Percentiles rank a stretch among this genome's conserved stretches.
Conservation (phyloP, 2,797 vertebrate species). For the Peromyscus melanophrys region DNA sequence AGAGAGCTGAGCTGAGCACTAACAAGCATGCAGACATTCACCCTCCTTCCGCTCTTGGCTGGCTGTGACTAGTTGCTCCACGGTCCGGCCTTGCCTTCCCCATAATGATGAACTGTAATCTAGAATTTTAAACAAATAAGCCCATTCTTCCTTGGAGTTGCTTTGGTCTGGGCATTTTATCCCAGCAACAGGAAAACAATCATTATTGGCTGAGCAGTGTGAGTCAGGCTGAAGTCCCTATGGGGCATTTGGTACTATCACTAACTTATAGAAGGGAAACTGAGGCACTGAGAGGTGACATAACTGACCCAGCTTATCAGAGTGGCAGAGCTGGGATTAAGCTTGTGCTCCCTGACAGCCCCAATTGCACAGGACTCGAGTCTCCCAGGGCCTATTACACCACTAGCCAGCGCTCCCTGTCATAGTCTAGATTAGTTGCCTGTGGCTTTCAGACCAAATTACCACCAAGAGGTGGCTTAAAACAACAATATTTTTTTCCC, state of each 20-base stretch:
- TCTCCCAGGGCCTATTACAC: not conserved
- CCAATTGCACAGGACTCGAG: not conserved
- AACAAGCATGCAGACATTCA: not conserved
- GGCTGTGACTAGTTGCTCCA: not conserved
- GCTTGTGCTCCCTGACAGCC: not conserved
- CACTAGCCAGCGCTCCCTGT: accelerated
- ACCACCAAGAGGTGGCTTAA: not conserved
- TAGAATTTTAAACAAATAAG: not conserved
- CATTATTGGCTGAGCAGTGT: accelerated
- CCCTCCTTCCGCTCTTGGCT: not conserved
- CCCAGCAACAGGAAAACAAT: not conserved
- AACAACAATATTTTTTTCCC: not conserved
- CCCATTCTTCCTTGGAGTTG: not conserved
- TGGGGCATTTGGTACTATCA: not conserved
- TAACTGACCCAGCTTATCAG: not conserved
- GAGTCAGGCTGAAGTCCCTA: not conserved
- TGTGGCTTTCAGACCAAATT: not conserved
- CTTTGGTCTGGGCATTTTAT: not conserved
- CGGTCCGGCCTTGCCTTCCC: not conserved
- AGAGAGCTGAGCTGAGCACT: not conserved
- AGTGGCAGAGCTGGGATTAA: not conserved
- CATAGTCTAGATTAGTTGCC: not conserved
- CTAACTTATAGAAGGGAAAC: not conserved
- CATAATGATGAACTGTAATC: not conserved
- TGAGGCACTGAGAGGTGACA: not conserved